Evolutionary conservation across 2,888 invertebrate species (phyloP), one percentile per base, ranked within the genome.

Genomic region (Phalangium opilio): DNA sequence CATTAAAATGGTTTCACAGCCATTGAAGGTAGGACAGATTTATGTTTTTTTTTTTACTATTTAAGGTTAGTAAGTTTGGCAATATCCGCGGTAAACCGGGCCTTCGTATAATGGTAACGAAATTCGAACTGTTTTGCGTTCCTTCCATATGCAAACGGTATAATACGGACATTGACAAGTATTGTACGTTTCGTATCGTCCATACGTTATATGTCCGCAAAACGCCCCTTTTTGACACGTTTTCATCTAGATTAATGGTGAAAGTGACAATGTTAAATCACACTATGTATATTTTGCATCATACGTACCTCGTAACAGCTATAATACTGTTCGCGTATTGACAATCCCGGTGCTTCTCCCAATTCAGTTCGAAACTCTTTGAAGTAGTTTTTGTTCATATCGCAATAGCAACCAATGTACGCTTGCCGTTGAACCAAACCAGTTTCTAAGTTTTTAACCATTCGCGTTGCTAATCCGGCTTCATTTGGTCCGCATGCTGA

Each of bases 1-100:
- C 18, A 74, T 73, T 55, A 73, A 75, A 49, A 76, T 89, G 64
- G 78, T 84, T 19, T 70, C 73, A 38, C 78, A 80, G 58, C 83
- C 86, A 1, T 67, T 73, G 48, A 79, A 82, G 74, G 87, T 89
- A 67, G 69, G 65, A 20, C 18, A 27, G 12, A 19, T 44, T 1
- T 10, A 8, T 27, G 3, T 27, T 17, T 5, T 1, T 43, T 42
- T 5, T 32, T 15, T 43, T 33, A n/a, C 14, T 32, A 12, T 17
- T 21, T 32, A 32, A 32, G 11, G n/a, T 21, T 7, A 17, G 15
- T 20, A 32, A 32, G 66, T 67, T 42, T 67, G 67, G 59, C 77
- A 78, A 53, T 70, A 66, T 14, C 76, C 76, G 57, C 64, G 68
- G 66, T 74, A 75, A 12, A 73, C 75, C 41, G 60, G 63, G 1